These are phyloP conservation scores for Aporrectodea caliginosa DNA, from an alignment of 1,140 invertebrate species.

Conservation along the genomic window DNA sequence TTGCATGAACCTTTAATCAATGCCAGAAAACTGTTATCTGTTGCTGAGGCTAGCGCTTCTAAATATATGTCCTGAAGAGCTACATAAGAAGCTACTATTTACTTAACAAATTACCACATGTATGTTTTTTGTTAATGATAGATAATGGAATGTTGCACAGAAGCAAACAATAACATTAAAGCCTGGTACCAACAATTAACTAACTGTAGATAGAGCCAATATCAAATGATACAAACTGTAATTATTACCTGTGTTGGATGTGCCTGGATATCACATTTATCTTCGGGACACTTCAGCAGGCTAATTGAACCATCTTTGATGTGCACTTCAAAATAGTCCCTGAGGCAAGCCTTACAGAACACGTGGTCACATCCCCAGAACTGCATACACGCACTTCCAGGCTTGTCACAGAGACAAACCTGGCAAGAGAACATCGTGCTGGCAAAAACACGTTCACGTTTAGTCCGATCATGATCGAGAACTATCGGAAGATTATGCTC, in stretches of 20 bases:
- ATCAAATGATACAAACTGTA: too few relatives aligned
- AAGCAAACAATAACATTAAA: too few relatives aligned
- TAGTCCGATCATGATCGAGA: not conserved
- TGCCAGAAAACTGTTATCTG: too few relatives aligned
- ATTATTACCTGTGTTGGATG: slow-evolving; percentile 62
- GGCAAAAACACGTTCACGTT: not conserved
- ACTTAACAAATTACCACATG: too few relatives aligned
- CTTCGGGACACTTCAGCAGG: slow-evolving; percentile 61
- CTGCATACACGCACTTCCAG: slow-evolving; percentile 60
- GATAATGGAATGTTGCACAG: too few relatives aligned
- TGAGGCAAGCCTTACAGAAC: slow-evolving; percentile 65
- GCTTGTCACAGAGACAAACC: slow-evolving; percentile 26
- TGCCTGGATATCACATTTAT: slow-evolving; percentile 62
- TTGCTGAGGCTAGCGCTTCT: too few relatives aligned
- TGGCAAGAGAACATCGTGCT: not conserved
- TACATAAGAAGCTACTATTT: too few relatives aligned
- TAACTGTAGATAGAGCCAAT: too few relatives aligned
- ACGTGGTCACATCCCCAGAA: slow-evolving; percentile 63
- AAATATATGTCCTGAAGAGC: too few relatives aligned
- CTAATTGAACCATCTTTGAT: slow-evolving; percentile 64
- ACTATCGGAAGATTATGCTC: not conserved
- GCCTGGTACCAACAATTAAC: too few relatives aligned
- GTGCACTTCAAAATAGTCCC: slow-evolving; percentile 60
- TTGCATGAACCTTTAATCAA: too few relatives aligned
- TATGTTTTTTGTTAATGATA: too few relatives aligned